Evolutionary conservation across 2,888 invertebrate species (phyloP), one percentile per base, ranked within the genome.

Genomic region (Lasius fuliginosus): DNA sequence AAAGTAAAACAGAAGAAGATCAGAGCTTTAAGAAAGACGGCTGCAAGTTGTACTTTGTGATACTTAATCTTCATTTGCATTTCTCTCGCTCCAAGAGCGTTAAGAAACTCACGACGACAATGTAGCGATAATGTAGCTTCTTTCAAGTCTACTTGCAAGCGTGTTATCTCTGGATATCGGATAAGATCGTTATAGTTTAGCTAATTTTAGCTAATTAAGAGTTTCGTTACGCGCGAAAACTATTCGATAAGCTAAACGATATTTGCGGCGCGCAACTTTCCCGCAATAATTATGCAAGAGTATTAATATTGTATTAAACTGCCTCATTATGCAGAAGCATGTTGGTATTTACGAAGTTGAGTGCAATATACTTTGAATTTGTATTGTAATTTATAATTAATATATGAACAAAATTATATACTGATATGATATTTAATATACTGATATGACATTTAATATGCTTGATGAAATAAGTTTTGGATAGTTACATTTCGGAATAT

Each of bases 291-390:
- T 58, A 69, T 77, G 30, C 30, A 42, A 42, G 40, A 56, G 30
- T 58, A 77, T 77, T 68, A 77, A 69, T 77, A 77, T 77, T 77
- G 30, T 69, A 68, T 68, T 69, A 69, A 67, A 69, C 15, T 77
- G 18, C 36, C 67, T 67, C 49, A 76, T 76, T 76, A 67, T 36
- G 46, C 42, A 18, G 40, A 30, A 27, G 42, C 42, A 49, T 65
- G 33, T 65, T n/a, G 23, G 33, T 75, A 75, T 64, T 75, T 46
- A 53, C 8, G 3, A 36, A 53, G 67, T 76, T 76, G 33, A 3
- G 18, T 4, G 23, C 65, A 36, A 27, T 76, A 11, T 15, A 56
- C 15, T 49, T 77, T 36, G 56, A 65, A 76, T 76, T 77, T 77
- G n/a, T 77, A 15, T 69, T 40, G 9, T 30, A 53, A 69, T 30